Percentiles rank a stretch among this genome's conserved stretches.
These are phyloP conservation scores for Trichoplusia ni DNA, from an alignment of 1,140 invertebrate genomes.

Conservation along the genomic window DNA sequence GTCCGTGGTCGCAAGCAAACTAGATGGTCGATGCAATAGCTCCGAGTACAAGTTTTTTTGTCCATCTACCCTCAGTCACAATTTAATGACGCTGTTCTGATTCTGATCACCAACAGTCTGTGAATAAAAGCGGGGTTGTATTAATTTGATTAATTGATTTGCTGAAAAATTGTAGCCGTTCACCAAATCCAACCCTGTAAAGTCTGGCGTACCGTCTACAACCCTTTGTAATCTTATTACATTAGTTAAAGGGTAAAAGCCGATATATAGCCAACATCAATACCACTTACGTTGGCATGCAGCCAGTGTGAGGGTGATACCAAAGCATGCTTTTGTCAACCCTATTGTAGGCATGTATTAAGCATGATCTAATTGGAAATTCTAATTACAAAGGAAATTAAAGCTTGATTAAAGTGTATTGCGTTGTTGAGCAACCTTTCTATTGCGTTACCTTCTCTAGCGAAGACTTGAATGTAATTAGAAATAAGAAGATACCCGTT, in stretches of 20 bases:
- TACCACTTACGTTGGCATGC: conserved; percentile 56
- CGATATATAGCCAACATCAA: conserved; percentile 67
- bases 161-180: neutral
- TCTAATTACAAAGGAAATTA: neutral
- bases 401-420: neutral
- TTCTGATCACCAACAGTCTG: too few relatives aligned
- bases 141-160: too few relatives aligned
- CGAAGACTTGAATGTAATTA: too few relatives aligned
- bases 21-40: too few relatives aligned
- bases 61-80: too few relatives aligned
- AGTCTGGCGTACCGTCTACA: conserved; percentile 51
- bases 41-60: too few relatives aligned
- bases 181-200: conserved; percentile 51
- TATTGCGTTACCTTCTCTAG: too few relatives aligned
- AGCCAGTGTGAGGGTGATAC: conserved; percentile 37
- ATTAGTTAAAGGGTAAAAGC: conserved; percentile 77
- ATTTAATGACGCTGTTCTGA: too few relatives aligned
- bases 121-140: too few relatives aligned
- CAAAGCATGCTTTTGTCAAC: conserved; percentile 37
- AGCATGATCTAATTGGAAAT: conserved; percentile 11
- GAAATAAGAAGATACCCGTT: too few relatives aligned
- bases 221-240: conserved; percentile 78
- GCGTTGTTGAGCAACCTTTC: too few relatives aligned
- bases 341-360: conserved; percentile 4
- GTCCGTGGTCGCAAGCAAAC: too few relatives aligned